phyloP scores from a whole-genome alignment of 2,113 vertebrate species.

The Nycticryphes semicollaris region DNA sequence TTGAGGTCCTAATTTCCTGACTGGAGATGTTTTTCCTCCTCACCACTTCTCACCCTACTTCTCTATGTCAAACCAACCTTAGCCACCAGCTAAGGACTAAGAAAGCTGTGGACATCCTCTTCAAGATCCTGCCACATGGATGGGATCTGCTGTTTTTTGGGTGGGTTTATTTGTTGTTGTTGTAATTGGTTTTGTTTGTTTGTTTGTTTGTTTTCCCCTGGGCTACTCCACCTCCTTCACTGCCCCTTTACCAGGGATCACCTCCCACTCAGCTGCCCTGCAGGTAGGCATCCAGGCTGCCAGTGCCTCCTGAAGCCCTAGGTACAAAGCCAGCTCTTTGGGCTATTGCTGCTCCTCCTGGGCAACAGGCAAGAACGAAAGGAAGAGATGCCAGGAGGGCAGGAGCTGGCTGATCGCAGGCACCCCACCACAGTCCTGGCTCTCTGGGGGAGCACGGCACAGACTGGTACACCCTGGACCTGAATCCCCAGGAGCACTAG shows the following conservation, averaged over 20 bases:
- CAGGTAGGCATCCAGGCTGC: not conserved
- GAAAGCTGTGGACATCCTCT: not conserved
- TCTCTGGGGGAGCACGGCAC: not conserved
- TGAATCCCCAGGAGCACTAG: no score
- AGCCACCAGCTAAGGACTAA: not conserved
- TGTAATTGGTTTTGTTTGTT: no score
- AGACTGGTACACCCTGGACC: no score
- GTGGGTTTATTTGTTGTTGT: no score
- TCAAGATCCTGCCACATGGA: not conserved
- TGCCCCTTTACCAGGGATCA: not conserved
- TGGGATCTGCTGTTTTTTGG: not conserved
- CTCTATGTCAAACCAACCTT: not conserved
- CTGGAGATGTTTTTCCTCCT: not conserved
- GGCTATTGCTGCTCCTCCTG: not conserved
- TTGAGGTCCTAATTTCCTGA: not conserved
- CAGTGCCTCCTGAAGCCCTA: not conserved
- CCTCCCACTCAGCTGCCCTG: not conserved
- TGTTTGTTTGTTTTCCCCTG: no score
- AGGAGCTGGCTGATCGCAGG: not conserved
- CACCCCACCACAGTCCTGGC: not conserved
- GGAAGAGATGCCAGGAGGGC: not conserved
- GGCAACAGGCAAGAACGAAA: not conserved
- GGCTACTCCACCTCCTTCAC: not conserved
- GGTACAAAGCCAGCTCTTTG: not conserved
- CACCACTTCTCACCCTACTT: not conserved